Evolutionary conservation across 2,888 invertebrate genomes (phyloP), one percentile per base, ranked within the genome.

Genomic region (Agrenia bidenticulata): DNA sequence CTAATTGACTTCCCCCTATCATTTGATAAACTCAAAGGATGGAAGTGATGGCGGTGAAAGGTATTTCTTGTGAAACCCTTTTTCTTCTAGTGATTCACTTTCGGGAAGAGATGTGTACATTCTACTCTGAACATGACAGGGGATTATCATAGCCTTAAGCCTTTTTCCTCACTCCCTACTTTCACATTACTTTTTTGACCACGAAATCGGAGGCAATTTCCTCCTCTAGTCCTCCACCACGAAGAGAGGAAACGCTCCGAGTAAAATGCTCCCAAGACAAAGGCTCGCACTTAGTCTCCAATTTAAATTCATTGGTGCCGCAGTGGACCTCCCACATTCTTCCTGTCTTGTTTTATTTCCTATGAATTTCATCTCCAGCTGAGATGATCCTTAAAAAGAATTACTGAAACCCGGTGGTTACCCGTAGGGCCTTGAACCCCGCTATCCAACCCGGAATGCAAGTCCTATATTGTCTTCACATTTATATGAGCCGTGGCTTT

Each of bases 1-100:
- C 45, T 45, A 45, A 45, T 45, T 45, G 45, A 45, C 45, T 45
- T 45, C 45, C 19, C 45, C 45, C 45, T 45, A 45, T 45, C 45
- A 45, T 15, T 45, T 45, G 45, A 45, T 45, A 45, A 45, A 45
- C 9, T 11, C 9, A 45, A 45, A 11, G n/a, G 15, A 45, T 5
- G 15, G 45, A 5, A 9, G 45, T 11, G n/a, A 5, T 45, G 19
- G 45, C n/a, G 45, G 45, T 45, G 45, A 45, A 45, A 45, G 45
- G 5, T 45, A 45, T 5, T 45, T 45, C 45, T 45, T 45, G 9
- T 45, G 5, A 45, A 45, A 45, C 45, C 19, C 45, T 45, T 45
- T 45, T 15, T 19, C n/a, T 45, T 15, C 45, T 45, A 45, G 9
- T 45, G 15, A 19, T 19, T 45, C 45, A 45, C 32, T 32, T 32